A percentile compares a stretch with the other conserved stretches of the same genome.
Conservation (phyloP, 2,113 vertebrate species). For the Myotis lucifugus region DNA sequence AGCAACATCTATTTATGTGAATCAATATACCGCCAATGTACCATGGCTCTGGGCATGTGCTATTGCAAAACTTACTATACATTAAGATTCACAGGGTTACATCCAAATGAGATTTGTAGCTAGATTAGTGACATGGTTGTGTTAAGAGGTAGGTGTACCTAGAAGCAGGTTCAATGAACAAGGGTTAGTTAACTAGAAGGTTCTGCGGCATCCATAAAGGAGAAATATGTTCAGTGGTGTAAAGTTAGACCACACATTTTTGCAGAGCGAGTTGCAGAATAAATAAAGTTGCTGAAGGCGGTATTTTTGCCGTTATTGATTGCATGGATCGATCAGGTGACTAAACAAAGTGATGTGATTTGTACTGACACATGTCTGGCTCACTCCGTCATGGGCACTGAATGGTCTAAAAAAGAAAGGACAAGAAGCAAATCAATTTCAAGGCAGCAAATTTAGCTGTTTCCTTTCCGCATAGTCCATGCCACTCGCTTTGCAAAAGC, state of each 20-base stretch:
- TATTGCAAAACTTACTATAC: neutral
- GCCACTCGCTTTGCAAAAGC: neutral
- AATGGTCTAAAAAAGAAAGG: neutral
- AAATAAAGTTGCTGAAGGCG: neutral
- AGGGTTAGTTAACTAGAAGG: neutral
- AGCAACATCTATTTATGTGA: neutral
- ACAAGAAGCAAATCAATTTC: neutral
- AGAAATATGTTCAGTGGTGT: neutral
- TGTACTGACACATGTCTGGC: neutral
- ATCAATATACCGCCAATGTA: neutral
- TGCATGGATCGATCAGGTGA: neutral
- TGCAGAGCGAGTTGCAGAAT: neutral
- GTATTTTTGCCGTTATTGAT: neutral
- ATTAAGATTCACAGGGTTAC: neutral
- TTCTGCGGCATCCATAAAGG: neutral
- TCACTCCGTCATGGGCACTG: neutral
- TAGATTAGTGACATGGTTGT: neutral
- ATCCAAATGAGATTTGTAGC: neutral
- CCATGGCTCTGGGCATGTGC: neutral
- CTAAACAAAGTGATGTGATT: neutral
- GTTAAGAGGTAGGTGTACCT: neutral
- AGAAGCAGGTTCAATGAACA: neutral
- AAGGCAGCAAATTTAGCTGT: neutral
- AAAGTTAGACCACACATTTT: neutral
- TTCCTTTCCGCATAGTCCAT: neutral